These are phyloP conservation scores for Orius laevigatus DNA, from an alignment of 1,140 invertebrate genomes.

Conservation along the genomic window DNA sequence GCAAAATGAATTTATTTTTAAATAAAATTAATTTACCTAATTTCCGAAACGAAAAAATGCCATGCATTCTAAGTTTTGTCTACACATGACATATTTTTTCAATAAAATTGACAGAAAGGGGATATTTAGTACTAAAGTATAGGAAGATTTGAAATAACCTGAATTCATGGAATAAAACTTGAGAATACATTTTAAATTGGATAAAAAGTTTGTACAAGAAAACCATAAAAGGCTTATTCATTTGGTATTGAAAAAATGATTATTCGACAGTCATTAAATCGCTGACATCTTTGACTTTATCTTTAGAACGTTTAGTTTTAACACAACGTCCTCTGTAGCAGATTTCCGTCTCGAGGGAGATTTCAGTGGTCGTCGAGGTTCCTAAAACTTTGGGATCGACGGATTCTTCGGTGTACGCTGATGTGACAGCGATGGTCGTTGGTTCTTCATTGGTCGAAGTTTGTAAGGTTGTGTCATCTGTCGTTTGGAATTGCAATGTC, in stretches of 20 bases:
- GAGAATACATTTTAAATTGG: too few species aligned
- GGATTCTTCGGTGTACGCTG: constrained; percentile 21
- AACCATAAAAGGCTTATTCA: too few species aligned
- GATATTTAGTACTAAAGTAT: too few species aligned
- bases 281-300: constrained; percentile 14
- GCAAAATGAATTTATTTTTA: too few species aligned
- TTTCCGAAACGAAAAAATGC: too few species aligned
- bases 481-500: constrained; percentile 14
- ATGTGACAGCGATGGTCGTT: constrained; percentile 19
- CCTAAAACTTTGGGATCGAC: constrained; percentile 35
- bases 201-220: too few species aligned
- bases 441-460: constrained; percentile 15
- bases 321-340: constrained; percentile 68
- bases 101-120: too few species aligned
- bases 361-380: constrained; percentile 59
- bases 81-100: too few species aligned
- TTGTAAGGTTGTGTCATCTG: constrained; percentile 9
- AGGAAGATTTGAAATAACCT: too few species aligned
- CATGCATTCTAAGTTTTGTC: too few species aligned
- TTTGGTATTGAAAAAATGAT: neutral
- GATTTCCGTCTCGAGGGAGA: constrained; percentile 71
- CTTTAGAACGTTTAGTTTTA: constrained; percentile 41
- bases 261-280: constrained; percentile 12
- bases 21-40: too few species aligned
- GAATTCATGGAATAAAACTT: too few species aligned